Conservation (phyloP, 2,113 vertebrate genomes). For the Etheostoma spectabile region DNA sequence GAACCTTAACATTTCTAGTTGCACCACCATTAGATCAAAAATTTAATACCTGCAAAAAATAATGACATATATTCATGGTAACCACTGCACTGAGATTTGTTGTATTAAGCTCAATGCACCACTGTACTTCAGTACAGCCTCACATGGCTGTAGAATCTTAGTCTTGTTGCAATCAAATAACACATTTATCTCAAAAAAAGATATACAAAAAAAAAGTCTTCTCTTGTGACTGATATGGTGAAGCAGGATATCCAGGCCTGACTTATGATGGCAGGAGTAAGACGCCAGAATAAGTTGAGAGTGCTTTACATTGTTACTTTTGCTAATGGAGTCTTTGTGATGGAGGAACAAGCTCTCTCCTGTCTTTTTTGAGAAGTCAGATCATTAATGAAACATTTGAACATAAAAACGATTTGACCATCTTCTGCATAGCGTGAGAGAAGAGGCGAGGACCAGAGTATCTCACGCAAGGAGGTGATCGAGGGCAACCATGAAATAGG, state of each 20-base stretch:
- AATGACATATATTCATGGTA: background rate
- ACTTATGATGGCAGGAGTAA: constrained; percentile 25
- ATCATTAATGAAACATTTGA: constrained; percentile 68
- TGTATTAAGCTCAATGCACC: background rate
- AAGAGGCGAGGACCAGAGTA: constrained; percentile 44
- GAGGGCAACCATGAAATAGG: constrained; percentile 15
- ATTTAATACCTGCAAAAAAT: background rate
- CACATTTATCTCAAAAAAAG: background rate
- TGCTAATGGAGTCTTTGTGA: constrained; percentile 68
- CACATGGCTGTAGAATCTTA: background rate
- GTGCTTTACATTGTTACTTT: constrained; percentile 65
- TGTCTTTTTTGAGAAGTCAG: constrained; percentile 55
- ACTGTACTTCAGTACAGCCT: background rate
- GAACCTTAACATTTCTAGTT: background rate
- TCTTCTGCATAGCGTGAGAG: constrained; percentile 40
- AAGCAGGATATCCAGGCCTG: constrained; percentile 4
- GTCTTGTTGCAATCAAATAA: background rate
- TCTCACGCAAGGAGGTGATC: constrained; percentile 26
- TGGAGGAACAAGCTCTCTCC: constrained; percentile 28
- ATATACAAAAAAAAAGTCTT: too few relatives aligned
- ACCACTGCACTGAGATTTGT: too few relatives aligned
- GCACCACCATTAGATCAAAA: background rate
- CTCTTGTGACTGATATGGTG: background rate
- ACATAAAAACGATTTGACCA: constrained; percentile 52
- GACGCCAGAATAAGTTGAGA: constrained; percentile 40